Evolutionary conservation across 2,888 invertebrate genomes (phyloP), one percentile per base, ranked within the genome.

Genomic region (Bombyx huttoni): DNA sequence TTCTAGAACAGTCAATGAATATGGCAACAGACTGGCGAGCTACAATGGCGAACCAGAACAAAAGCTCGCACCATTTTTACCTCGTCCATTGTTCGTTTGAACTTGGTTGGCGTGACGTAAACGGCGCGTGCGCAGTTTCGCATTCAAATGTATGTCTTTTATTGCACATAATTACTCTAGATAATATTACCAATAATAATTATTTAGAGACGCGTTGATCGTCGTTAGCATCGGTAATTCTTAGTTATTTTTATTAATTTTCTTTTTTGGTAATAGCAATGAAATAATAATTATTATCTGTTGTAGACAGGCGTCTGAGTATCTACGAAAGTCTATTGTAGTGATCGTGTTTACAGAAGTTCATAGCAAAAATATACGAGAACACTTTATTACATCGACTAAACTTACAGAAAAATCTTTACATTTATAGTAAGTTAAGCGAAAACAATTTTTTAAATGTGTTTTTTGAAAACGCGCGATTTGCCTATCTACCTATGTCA

Each of bases 61-160:
- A 86, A 86, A 85, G 84, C 84, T 84, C 80, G 74, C 71, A 73
- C 84, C 84, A 81, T 86, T 82, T 85, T 80, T 73, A 78, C 79
- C 64, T 72, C 59, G 65, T 61, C 78, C 70, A 85, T 86, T 85
- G 84, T 87, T 84, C 69, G 70, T 75, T 81, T 81, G 84, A 86
- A 82, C 82, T 81, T 86, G 84, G 84, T 78, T 81, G 73, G 81
- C 77, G 75, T 86, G 84, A 82, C 85, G 83, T 73, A 68, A 66
- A 62, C 70, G 75, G 80, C 80, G 84, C 84, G 85, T 83, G 86
- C 82, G 78, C 68, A 61, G 80, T 60, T 75, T 75, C 66, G 82
- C 82, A 85, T 86, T 86, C 73, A 79, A 83, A 86, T 83, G 64
- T 64, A 65, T 66, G 67, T 70, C 62, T 70, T 67, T 75, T 70